Base-by-base conservation (phyloP, 2,888 invertebrate species). In the Lasioglossum vierecki region DNA sequence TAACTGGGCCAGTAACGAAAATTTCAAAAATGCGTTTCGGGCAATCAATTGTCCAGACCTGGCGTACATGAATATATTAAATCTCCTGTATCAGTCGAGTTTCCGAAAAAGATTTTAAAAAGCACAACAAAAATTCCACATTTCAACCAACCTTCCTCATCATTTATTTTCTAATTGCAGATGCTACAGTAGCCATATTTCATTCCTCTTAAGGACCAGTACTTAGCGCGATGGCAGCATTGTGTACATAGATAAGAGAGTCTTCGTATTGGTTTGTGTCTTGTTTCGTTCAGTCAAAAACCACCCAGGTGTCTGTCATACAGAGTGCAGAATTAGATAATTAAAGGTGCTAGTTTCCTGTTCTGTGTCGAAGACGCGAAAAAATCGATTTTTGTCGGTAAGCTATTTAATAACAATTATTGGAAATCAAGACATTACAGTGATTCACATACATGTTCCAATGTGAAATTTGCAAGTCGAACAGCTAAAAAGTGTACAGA, bases 221-320 rank as follows among this genome's bases (percentile, higher is more conserved):
- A 79, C 81, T 89, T 89, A 90, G 83, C 80, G 78, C 70, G 75
- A 9, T 84, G 91, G 83, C 90, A 86, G 83, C 90, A 86, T 80
- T 80, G 81, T 83, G 83, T 82, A 80, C 80, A 79, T 82, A 88
- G 91, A 91, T 91, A 91, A 91, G 89, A 81, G 63, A 81, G 76
- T 74, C 85, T 84, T 83, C 75, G 81, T 85, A 90, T 88, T 85
- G 70, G 44, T 88, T 81, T 87, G 77, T 83, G 76, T 41, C 78
- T 75, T 72, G 68, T 79, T 71, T 30, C 79, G 72, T 85, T 90
- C 89, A 90, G 90, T 90, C 76, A 80, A 85, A 87, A 84, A 82
- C 76, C 68, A 82, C 82, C 86, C 83, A 78, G 46, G 76, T 76
- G 70, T 76, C 84, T 85, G 82, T 84, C 76, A 75, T 68, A 70